These are phyloP conservation scores for Phycodurus eques DNA, from an alignment of 2,113 vertebrate species.

Conservation along the genomic window DNA sequence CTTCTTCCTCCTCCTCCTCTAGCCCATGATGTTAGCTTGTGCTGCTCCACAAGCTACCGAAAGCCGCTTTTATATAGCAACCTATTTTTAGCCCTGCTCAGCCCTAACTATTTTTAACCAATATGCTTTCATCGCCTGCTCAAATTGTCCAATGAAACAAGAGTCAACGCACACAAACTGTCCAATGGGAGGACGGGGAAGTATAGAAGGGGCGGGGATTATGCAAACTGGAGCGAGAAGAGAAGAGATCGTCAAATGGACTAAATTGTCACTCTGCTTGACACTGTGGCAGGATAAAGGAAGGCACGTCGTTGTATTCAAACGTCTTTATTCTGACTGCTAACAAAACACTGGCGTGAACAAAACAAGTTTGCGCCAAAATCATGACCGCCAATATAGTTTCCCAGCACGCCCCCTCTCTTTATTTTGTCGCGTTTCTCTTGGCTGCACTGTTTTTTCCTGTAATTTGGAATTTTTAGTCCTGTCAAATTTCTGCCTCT, in stretches of 20 bases:
- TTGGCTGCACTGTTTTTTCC: too few species aligned
- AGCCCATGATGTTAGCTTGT: slow-evolving; percentile 14
- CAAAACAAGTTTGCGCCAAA: too few species aligned
- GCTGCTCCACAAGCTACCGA: slow-evolving; percentile 6
- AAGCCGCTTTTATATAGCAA: slow-evolving; percentile 67
- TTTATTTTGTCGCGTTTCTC: too few species aligned
- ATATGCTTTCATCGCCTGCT: slow-evolving; percentile 72
- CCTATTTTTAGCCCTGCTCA: slow-evolving; percentile 73
- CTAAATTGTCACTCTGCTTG: slow-evolving; percentile 27
- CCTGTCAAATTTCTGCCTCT: too few species aligned
- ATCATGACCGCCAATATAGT: too few species aligned
- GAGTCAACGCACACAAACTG: not conserved
- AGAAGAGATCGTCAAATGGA: not conserved
- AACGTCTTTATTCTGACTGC: too few species aligned
- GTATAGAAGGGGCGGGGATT: slow-evolving; percentile 33
- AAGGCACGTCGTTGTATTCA: too few species aligned
- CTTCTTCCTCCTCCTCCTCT: not conserved
- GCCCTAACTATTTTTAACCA: slow-evolving; percentile 77
- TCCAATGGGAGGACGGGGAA: slow-evolving; percentile 52
- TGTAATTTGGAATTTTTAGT: too few species aligned
- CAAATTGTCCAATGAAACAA: slow-evolving; percentile 57
- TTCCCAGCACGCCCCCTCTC: too few species aligned
- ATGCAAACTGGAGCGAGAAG: slow-evolving; percentile 20
- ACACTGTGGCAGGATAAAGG: too few species aligned
- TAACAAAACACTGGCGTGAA: too few species aligned